Conservation (phyloP, 2,888 invertebrate genomes). For the Rhamnusium bicolor region DNA sequence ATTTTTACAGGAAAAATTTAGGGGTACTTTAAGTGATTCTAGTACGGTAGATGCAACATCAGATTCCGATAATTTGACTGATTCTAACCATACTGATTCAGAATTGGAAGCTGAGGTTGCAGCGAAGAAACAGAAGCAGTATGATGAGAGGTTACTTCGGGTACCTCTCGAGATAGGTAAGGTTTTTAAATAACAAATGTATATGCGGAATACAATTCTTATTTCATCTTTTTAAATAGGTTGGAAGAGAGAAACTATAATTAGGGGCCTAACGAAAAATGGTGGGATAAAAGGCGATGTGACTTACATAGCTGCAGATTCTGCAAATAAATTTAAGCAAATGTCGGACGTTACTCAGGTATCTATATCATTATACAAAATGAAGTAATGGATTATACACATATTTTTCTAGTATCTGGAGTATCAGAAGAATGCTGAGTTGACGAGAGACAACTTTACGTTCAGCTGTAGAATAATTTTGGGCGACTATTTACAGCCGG, state of each 20-base stretch:
- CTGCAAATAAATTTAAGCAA: constrained; percentile 75
- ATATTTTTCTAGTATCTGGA: constrained; percentile 81
- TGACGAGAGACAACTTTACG: constrained; percentile 91
- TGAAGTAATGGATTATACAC: background rate
- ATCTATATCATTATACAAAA: constrained; percentile 55
- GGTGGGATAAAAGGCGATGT: constrained; percentile 96
- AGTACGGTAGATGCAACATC: constrained; percentile 75
- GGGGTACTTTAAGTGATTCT: constrained; percentile 74
- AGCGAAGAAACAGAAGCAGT: constrained; percentile 71
- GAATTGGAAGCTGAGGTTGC: constrained; percentile 71
- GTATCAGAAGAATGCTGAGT: constrained; percentile 73
- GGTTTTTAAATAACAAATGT: background rate
- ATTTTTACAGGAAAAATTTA: constrained; percentile 74
- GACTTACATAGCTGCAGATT: constrained; percentile 84
- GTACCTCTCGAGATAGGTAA: constrained; percentile 77
- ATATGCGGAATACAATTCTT: background rate
- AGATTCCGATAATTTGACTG: constrained; percentile 76
- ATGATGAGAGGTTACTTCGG: constrained; percentile 76
- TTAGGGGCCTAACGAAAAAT: constrained; percentile 88
- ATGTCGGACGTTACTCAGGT: constrained; percentile 80
- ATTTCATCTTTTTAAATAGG: constrained; percentile 71
- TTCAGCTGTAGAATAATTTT: constrained; percentile 91
- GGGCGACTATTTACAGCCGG: constrained; percentile 92
- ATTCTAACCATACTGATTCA: constrained; percentile 76
- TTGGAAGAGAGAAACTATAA: constrained; percentile 95